Conservation (phyloP, 2,888 invertebrate species). For the Nematopogon swammerdamellus region DNA sequence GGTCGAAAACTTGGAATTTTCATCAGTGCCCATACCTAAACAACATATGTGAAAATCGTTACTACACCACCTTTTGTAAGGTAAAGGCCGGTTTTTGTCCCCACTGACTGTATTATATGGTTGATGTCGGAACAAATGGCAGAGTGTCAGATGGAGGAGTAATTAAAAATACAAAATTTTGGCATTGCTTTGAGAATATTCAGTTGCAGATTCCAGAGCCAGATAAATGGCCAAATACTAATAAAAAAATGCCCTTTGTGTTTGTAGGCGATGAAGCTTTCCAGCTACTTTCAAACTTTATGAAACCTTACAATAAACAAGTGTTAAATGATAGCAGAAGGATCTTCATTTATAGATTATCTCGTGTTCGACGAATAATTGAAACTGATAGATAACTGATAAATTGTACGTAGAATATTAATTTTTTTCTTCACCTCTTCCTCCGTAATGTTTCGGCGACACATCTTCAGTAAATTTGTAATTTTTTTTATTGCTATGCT, state of each 20-base stretch:
- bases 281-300: conserved; percentile 1
- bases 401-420: conserved; percentile 9
- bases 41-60: too few relatives aligned
- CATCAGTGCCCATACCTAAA: too few relatives aligned
- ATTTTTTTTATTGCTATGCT: conserved; percentile 10
- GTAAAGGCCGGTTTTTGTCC: too few relatives aligned
- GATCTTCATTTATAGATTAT: conserved; percentile 9
- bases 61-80: too few relatives aligned
- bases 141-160: conserved; percentile 4
- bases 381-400: conserved; percentile 9
- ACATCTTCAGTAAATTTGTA: conserved; percentile 6
- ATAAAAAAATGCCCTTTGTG: conserved; percentile 3
- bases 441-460: conserved; percentile 7
- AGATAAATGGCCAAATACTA: conserved; percentile 1
- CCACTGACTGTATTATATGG: too few relatives aligned
- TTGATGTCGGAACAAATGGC: conserved; percentile 9
- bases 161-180: conserved; percentile 8
- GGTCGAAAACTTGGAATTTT: conserved; percentile 6
- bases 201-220: conserved; percentile 2
- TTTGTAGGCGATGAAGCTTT: conserved; percentile 2
- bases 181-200: neutral
- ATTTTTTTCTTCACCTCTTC: conserved; percentile 9
- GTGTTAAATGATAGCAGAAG: conserved; percentile 5
- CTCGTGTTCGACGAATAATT: conserved; percentile 5
- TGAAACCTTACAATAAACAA: conserved; percentile 4